Conservation (phyloP, 2,888 invertebrate genomes). For the Nysson spinosus region DNA sequence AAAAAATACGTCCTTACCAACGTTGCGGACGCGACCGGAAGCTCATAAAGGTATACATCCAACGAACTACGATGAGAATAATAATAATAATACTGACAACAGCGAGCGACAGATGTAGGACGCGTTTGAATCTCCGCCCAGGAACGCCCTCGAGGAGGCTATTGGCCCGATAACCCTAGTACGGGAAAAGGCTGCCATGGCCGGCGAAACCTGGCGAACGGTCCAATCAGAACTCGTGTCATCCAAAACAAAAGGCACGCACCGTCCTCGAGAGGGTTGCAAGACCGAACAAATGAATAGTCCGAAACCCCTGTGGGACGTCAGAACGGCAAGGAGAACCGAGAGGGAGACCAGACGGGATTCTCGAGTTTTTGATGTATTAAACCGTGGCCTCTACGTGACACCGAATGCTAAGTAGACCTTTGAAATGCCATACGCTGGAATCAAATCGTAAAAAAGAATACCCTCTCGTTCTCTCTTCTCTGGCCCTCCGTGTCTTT, state of each 20-base stretch:
- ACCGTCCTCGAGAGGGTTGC: conserved; percentile 64
- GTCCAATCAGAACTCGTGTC: conserved; percentile 73
- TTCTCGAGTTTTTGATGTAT: conserved; percentile 75
- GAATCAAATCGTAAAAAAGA: conserved; percentile 51
- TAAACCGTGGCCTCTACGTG: conserved; percentile 76
- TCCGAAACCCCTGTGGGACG: conserved; percentile 53
- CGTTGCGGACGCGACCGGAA: conserved; percentile 54
- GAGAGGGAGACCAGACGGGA: conserved; percentile 49
- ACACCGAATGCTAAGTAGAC: conserved; percentile 77
- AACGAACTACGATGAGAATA: conserved; percentile 52
- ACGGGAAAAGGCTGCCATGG: conserved; percentile 74
- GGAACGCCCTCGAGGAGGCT: conserved; percentile 75
- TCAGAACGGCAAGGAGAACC: conserved; percentile 43
- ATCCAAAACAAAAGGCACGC: conserved; percentile 68
- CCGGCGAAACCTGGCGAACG: conserved; percentile 69
- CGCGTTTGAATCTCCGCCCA: conserved; percentile 70
- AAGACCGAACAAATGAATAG: conserved; percentile 69
- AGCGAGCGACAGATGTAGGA: conserved; percentile 60
- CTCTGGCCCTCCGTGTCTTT: no score
- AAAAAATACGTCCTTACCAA: conserved; percentile 33
- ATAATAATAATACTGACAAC: conserved; percentile 63
- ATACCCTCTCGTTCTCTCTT: no score
- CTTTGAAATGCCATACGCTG: conserved; percentile 70
- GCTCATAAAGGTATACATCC: conserved; percentile 53
- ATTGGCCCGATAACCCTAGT: conserved; percentile 75